Evolutionary conservation across 2,113 vertebrate species (phyloP), one percentile per base, ranked within the genome.

Genomic region (Colossoma macropomum): DNA sequence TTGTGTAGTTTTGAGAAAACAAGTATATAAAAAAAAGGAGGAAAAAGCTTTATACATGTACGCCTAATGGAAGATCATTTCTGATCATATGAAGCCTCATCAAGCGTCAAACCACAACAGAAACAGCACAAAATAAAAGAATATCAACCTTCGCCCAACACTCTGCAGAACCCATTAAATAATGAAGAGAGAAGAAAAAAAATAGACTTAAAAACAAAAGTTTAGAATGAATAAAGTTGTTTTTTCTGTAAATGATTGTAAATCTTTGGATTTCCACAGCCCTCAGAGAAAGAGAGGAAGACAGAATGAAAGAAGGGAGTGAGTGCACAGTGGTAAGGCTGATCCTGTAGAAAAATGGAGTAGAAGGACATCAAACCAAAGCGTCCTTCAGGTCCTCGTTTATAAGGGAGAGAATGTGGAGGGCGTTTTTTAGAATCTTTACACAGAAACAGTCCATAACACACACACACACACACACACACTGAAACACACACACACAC

Each of bases 401-500:
- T 66, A 25, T 17, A 11, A 45, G 30, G 59, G 11, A 50, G 13
- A 77, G 65, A 50, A 23, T 4, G 21, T 56, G 21, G 59, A 59
- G 54, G 23, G 16, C 15, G 2, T 1, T 23, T 21, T 45, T 8
- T 21, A 59, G 4, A n/a, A 27, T 62, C 23, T 27, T 2, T 62
- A 27, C 25, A 62, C 0, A 62, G 1, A 27, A 27, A 27, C 34
- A 38, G 30, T 19, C 65, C 19, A 32, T 16, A 28, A 50, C n/a
- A 7, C 41, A 19, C 34, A 75, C 48, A 74, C n/a, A 56, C 15
- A 21, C 25, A 73, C n/a, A 78, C 38, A 79, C 62, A 66, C n/a
- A 65, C 23, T 65, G 32, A 77, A 16, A n/a, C 27, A 50, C 23
- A 16, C 7, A 50, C 7, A 52, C 25, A 1, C 1, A 41, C 32